These are phyloP conservation scores for Globia sparganii DNA, from an alignment of 2,888 invertebrate species.

Conservation along the genomic window DNA sequence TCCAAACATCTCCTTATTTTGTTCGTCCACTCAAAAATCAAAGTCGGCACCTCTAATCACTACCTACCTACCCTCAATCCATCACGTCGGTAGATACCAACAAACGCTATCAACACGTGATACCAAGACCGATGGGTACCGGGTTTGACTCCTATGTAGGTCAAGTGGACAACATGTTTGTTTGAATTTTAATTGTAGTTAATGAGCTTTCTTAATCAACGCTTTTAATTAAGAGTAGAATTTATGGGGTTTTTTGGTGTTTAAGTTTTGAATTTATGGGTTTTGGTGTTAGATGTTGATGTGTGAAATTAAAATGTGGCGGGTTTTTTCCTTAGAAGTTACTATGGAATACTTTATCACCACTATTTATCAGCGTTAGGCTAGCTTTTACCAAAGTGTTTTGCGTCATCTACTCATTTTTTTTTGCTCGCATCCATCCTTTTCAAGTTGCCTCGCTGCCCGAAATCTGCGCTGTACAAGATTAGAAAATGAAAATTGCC, in stretches of 20 bases:
- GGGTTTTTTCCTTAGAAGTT: neutral
- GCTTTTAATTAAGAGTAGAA: constrained; percentile 48
- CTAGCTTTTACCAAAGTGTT: neutral
- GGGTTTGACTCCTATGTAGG: constrained; percentile 40
- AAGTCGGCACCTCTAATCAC: constrained; percentile 14
- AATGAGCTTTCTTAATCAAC: constrained; percentile 48
- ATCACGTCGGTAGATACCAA: constrained; percentile 61
- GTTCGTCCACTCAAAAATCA: neutral
- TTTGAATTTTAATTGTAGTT: constrained; percentile 56
- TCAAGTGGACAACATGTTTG: constrained; percentile 58
- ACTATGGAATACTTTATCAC: constrained; percentile 23
- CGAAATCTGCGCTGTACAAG: neutral
- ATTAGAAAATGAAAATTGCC: neutral
- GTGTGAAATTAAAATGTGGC: constrained; percentile 26
- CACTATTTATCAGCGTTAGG: constrained; percentile 5
- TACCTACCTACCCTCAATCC: constrained; percentile 33
- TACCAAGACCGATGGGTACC: constrained; percentile 53
- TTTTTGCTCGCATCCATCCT: neutral
- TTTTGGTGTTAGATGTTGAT: neutral
- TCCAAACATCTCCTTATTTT: constrained; percentile 6
- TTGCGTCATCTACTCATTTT: neutral
- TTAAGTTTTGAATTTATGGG: constrained; percentile 38
- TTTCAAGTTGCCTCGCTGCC: neutral
- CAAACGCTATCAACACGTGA: constrained; percentile 55
- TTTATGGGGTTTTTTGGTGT: constrained; percentile 37